Percentiles rank a stretch among this genome's conserved stretches.
Conservation (phyloP, 2,113 vertebrate species). For the Psammodynastes pulverulentus region DNA sequence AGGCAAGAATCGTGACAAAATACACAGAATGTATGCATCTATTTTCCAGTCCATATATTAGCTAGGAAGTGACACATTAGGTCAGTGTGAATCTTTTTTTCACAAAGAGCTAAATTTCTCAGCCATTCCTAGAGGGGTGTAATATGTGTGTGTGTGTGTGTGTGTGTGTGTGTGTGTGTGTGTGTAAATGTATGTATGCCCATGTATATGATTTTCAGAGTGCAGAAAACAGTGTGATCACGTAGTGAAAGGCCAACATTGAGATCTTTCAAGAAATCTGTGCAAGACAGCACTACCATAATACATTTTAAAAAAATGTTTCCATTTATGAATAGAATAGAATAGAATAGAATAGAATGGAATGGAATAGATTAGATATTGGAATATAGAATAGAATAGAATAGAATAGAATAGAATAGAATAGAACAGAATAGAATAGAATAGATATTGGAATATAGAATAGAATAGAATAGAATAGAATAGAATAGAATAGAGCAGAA, state of each 20-base stretch:
- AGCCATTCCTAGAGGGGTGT: not conserved
- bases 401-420: too few species aligned
- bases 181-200: not conserved
- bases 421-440: too few species aligned
- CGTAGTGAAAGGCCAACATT: not conserved
- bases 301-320: too few species aligned
- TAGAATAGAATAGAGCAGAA: too few species aligned
- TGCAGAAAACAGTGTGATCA: not conserved
- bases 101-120: not conserved
- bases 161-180: too few species aligned
- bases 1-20: not conserved
- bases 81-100: not conserved
- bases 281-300: not conserved
- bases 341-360: too few species aligned
- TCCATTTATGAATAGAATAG: too few species aligned
- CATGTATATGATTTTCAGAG: not conserved
- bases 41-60: not conserved
- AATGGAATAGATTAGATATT: too few species aligned
- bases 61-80: not conserved
- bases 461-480: too few species aligned
- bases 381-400: too few species aligned
- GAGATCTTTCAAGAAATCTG: not conserved
- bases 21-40: not conserved
- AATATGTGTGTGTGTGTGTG: not conserved
- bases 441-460: too few species aligned